Base-by-base conservation (phyloP, 1,140 invertebrate genomes). In the Drosophila nigromelanica region DNA sequence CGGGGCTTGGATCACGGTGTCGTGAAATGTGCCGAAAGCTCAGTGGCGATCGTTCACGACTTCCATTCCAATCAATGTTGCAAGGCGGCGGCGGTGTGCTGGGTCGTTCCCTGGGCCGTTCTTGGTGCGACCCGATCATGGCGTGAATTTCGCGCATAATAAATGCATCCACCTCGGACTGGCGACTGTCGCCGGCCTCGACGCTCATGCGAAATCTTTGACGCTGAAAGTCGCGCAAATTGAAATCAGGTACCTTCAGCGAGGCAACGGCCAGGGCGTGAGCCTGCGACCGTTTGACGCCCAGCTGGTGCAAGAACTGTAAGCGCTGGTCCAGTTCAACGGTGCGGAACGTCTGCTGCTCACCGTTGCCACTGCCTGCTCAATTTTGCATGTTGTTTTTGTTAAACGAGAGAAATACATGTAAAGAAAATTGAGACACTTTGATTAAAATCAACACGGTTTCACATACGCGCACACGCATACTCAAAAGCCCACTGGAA, bases 11-110 rank as follows among this genome's bases (percentile, higher is more conserved):
- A 12, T 14, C 30, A 21, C 47, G 45, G 11, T 59, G 11, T n/a
- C 24, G 14, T 43, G 48, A 11, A 43, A 37, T 35, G 4, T 50
- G 12, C 42, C 42, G 15, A 5, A 30, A n/a, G 40, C 33, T 55
- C 15, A 2, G 45, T 6, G 27, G 27, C 27, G 27, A 27, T 27
- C 5, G 27, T 35, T 56, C 24, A 4, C 35, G 40, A 10, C 21
- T 51, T n/a, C 21, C 15, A 58, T 73, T 70, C 82, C 82, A 87
- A 52, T 87, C 63, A 2, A 82, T 82, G 50, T 87, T 67, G 12
- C 63, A 50, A 8, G 82, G 75, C 8, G 82, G 75, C 21, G 78
- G 58, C 6, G 72, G 72, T 3, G 82, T 72, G 3, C 52, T 42
- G 11, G 78, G 74, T 0, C 50, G 66, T 6, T 24, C 27, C 14